Evolutionary conservation across 2,797 vertebrate species (phyloP), one percentile per base, ranked within the genome.

Genomic region (Denticeps clupeoides): DNA sequence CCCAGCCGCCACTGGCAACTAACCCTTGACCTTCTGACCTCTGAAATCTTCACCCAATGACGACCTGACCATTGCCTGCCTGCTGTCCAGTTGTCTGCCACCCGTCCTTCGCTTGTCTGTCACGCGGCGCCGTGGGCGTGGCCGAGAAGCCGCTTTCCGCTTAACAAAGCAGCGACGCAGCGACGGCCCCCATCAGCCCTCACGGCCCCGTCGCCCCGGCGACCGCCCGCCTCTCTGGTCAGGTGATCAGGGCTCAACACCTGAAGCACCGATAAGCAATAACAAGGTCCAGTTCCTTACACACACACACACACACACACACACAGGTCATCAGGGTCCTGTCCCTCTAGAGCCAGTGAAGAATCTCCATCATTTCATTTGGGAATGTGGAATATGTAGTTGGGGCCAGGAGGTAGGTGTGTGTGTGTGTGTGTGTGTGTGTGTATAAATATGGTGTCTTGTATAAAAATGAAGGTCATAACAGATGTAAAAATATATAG

Each of bases 1-100:
- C 86, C 91, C 91, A 99, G 93, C 95, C 91, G 90, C 93, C 93
- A 97, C 92, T 82, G 90, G 95, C 93, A 94, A 99, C 95, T 99
- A 99, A 99, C 93, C 93, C 92, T 95, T 99, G 95, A 99, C 90
- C 92, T 88, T 93, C 89, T 96, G 92, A 96, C 89, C 91, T 95
- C 91, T 97, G 91, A 96, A 91, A 89, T 97, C 93, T 97, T 91
- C 89, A 93, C 90, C 91, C 92, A 97, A 93, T 97, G 94, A 97
- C 90, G 94, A 95, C 91, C 93, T 94, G 87, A 91, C 91, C 92
- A 92, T 79, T 92, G 87, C 91, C 89, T 89, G 88, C 92, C 90
- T 81, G 88, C 90, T 93, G 90, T 90, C 87, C 89, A 84, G 89
- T 89, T 94, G 92, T 93, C 89, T 95, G 94, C 90, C 92, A 89